Percentiles rank a stretch among this genome's conserved stretches.
phyloP scores from a whole-genome alignment of 2,797 vertebrate species.

The Gila robusta region DNA sequence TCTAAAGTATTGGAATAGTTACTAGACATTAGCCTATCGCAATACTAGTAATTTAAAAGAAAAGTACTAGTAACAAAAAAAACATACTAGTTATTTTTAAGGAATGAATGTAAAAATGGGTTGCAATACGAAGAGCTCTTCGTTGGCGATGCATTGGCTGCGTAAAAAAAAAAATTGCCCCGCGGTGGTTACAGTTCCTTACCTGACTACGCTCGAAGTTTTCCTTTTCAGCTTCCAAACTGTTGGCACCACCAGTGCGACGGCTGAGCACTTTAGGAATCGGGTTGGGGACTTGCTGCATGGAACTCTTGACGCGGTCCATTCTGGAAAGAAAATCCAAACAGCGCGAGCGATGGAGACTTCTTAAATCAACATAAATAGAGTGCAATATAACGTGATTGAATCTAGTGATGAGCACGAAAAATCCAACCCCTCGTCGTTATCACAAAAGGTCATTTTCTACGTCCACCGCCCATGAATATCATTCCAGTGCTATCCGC shows the following conservation, averaged over 20 bases:
- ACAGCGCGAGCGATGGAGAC: background rate
- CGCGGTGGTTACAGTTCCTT: slow-evolving; percentile 34
- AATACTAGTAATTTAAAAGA: background rate
- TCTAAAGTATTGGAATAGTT: background rate
- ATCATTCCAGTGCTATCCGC: slow-evolving; percentile 19
- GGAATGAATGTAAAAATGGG: background rate
- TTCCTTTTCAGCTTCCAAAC: slow-evolving; percentile 87
- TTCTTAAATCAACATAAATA: slow-evolving; percentile 13
- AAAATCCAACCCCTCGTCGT: slow-evolving; percentile 27
- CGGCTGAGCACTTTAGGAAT: slow-evolving; percentile 89
- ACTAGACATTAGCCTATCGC: background rate
- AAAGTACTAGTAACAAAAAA: background rate
- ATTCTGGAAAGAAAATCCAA: slow-evolving; percentile 70
- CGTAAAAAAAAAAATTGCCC: slow-evolving; percentile 11
- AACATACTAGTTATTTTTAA: background rate
- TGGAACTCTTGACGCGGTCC: slow-evolving; percentile 91
- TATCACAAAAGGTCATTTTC: slow-evolving; percentile 56
- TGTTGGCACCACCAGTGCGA: slow-evolving; percentile 85
- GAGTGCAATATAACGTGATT: background rate
- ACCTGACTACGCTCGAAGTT: slow-evolving; percentile 92
- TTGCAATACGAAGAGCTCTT: background rate
- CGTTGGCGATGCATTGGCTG: background rate
- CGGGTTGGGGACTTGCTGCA: slow-evolving; percentile 91
- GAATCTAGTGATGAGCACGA: background rate
- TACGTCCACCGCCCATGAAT: slow-evolving; percentile 51